Conservation (phyloP, 1,140 invertebrate genomes). For the Calephelis virginiensis region DNA sequence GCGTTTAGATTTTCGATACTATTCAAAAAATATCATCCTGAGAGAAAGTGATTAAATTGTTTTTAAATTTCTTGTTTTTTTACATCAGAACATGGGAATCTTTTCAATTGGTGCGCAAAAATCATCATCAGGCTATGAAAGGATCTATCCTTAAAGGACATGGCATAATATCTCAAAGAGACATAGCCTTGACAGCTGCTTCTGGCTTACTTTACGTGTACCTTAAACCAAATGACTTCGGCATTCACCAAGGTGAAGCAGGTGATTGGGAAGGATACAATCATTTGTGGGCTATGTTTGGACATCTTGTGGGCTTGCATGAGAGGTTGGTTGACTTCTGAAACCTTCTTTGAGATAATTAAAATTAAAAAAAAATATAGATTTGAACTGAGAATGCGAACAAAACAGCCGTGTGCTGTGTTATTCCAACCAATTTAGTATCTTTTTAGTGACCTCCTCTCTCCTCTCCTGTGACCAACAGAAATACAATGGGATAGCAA, state of each 20-base stretch:
- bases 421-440: too few relatives aligned
- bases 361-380: too few relatives aligned
- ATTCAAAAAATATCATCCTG: too few relatives aligned
- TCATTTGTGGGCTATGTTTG: not conserved
- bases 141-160: not conserved
- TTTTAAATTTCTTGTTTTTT: too few relatives aligned
- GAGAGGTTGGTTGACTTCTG: not conserved
- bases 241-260: not conserved
- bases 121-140: slow-evolving; percentile 1
- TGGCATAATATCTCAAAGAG: slow-evolving; percentile 1
- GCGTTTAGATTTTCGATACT: too few relatives aligned
- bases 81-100: not conserved
- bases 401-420: too few relatives aligned
- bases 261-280: not conserved
- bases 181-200: not conserved
- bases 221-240: slow-evolving; percentile 1
- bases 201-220: not conserved
- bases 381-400: too few relatives aligned
- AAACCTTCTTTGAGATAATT: too few relatives aligned
- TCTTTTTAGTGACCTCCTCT: too few relatives aligned
- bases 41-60: too few relatives aligned
- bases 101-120: not conserved
- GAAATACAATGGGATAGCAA: too few relatives aligned
- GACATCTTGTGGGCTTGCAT: not conserved
- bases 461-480: too few relatives aligned